Conservation (phyloP, 2,888 invertebrate genomes). For the Itoplectis maculator region DNA sequence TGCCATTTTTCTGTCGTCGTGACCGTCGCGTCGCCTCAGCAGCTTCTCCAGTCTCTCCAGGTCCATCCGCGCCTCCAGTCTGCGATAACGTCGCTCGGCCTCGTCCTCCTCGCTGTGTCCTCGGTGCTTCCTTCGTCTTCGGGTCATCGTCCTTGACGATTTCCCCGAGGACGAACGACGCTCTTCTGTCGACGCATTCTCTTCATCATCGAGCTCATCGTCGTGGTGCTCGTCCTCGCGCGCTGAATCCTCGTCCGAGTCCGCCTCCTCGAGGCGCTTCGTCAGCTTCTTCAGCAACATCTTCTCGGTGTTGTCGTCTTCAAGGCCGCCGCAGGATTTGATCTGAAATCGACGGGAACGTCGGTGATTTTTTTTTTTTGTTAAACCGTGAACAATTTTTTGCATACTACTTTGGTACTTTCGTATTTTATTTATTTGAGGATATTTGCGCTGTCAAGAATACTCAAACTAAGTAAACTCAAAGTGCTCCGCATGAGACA, state of each 20-base stretch:
- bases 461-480: too few species aligned
- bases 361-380: background rate
- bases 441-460: too few species aligned
- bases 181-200: constrained; percentile 44
- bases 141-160: too few species aligned
- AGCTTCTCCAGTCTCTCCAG: constrained; percentile 70
- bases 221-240: constrained; percentile 57
- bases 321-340: constrained; percentile 74
- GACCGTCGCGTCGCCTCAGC: constrained; percentile 60
- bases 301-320: constrained; percentile 67
- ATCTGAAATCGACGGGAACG: constrained; percentile 68
- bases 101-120: constrained; percentile 62
- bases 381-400: background rate
- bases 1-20: constrained; percentile 50
- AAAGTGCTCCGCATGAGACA: too few species aligned
- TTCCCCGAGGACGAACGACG: constrained; percentile 35
- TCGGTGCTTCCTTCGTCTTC: constrained; percentile 52
- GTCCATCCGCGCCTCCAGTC: constrained; percentile 63
- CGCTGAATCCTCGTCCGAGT: constrained; percentile 60
- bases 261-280: constrained; percentile 68
- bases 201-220: constrained; percentile 32
- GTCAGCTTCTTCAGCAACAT: constrained; percentile 66
- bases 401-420: too few species aligned
- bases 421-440: background rate
- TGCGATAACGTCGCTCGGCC: constrained; percentile 38